phyloP scores from a whole-genome alignment of 2,797 vertebrate species.

The Sebastes itinus region DNA sequence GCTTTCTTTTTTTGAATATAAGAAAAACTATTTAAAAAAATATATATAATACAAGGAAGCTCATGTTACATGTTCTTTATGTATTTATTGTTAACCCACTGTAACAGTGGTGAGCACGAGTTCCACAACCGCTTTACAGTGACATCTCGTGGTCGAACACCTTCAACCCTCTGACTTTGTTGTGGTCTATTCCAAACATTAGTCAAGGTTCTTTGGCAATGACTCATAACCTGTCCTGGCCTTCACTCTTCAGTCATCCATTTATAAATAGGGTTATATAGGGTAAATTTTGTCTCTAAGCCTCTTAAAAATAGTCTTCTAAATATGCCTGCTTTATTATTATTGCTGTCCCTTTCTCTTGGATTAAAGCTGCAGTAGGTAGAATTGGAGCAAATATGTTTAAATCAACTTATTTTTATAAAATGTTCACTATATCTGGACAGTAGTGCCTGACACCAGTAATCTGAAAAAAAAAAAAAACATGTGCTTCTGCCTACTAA shows the following conservation, averaged over 20 bases:
- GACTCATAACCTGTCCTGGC: background rate
- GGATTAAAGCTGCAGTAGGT: too few species aligned
- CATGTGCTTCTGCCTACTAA: too few species aligned
- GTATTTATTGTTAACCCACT: background rate
- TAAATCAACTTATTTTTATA: too few species aligned
- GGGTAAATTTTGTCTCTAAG: background rate
- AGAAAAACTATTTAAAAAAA: background rate
- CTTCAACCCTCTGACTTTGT: background rate
- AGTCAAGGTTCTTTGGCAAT: background rate
- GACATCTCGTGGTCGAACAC: constrained; percentile 35
- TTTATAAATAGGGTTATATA: background rate
- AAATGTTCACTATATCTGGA: too few species aligned
- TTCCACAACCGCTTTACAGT: background rate
- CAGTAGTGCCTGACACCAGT: too few species aligned
- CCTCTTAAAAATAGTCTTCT: background rate
- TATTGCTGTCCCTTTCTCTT: background rate
- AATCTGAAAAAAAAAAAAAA: too few species aligned
- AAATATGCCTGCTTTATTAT: background rate
- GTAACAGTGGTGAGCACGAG: background rate
- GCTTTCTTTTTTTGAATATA: background rate
- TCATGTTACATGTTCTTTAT: background rate
- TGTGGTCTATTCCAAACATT: background rate
- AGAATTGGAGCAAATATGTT: too few species aligned
- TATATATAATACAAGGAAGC: background rate
- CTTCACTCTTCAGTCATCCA: background rate